A percentile compares a stretch with the other conserved stretches of the same genome.
Evolutionary conservation across 1,140 invertebrate species (phyloP).

Genomic region (Drosophila sp.): DNA sequence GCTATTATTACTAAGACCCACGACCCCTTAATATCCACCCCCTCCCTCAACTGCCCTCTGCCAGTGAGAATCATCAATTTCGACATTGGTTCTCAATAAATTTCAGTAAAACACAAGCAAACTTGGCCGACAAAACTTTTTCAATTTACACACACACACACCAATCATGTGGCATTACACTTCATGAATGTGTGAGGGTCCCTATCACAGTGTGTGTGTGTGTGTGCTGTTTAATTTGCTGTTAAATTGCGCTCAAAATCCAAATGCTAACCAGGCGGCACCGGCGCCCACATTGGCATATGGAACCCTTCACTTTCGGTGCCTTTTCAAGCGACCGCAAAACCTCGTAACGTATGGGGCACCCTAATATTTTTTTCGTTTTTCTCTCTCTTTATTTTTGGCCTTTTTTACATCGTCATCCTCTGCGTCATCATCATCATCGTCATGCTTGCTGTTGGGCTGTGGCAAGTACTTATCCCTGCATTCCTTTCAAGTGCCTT

Average conservation of each 20-base stretch:
- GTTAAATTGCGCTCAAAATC: constrained; percentile 75
- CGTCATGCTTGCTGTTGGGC: constrained; percentile 4
- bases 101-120: constrained; percentile 61
- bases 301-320: constrained; percentile 24
- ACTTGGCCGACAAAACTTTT: constrained; percentile 74
- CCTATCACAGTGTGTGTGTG: constrained; percentile 24
- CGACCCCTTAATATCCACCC: neutral
- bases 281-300: constrained; percentile 22
- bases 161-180: constrained; percentile 52
- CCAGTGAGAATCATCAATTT: constrained; percentile 57
- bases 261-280: constrained; percentile 51
- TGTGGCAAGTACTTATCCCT: constrained; percentile 30
- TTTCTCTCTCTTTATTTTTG: constrained; percentile 3
- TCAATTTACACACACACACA: constrained; percentile 66
- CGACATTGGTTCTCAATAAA: constrained; percentile 65
- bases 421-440: constrained; percentile 34
- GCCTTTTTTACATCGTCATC: constrained; percentile 30
- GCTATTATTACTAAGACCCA: constrained; percentile 13
- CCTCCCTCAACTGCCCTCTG: constrained; percentile 24
- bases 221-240: constrained; percentile 73
- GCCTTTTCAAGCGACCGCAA: constrained; percentile 9
- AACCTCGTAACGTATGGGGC: constrained; percentile 7
- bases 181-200: constrained; percentile 15
- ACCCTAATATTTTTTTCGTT: constrained; percentile 34
- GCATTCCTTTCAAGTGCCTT: constrained; percentile 42